phyloP scores from a whole-genome alignment of 2,888 invertebrate genomes.

The Drosophila putrida region DNA sequence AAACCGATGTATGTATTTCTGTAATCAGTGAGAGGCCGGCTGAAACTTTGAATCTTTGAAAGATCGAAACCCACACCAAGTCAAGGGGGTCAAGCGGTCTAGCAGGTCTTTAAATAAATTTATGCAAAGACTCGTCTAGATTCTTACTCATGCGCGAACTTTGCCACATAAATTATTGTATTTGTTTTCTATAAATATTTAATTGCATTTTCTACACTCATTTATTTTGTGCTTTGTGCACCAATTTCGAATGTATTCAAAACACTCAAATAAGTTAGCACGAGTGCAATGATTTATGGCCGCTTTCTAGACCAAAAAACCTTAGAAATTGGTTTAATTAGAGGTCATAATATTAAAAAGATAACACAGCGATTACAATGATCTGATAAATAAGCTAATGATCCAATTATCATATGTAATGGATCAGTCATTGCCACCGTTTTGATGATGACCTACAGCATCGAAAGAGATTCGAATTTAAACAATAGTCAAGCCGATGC shows the following conservation, averaged over 20 bases:
- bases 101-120: constrained; percentile 37
- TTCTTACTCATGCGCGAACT: constrained; percentile 39
- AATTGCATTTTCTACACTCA: constrained; percentile 41
- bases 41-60: neutral
- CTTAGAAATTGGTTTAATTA: neutral
- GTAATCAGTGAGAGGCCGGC: constrained; percentile 53
- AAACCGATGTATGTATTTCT: constrained; percentile 61
- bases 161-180: constrained; percentile 47
- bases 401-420: constrained; percentile 33
- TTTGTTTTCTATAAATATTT: constrained; percentile 34
- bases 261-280: constrained; percentile 31
- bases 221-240: constrained; percentile 23
- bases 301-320: constrained; percentile 32
- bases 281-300: constrained; percentile 46
- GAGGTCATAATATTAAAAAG: constrained; percentile 4
- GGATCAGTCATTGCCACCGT: constrained; percentile 15
- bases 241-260: constrained; percentile 22
- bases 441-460: constrained; percentile 48
- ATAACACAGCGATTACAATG: constrained; percentile 7
- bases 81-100: constrained; percentile 11
- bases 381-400: constrained; percentile 29
- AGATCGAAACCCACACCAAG: constrained; percentile 3
- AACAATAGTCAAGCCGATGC: constrained; percentile 28
- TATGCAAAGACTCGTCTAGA: constrained; percentile 49
- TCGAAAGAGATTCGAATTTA: constrained; percentile 20